Evolutionary conservation across 2,888 invertebrate genomes (phyloP).

Genomic region (Troilus luridus): DNA sequence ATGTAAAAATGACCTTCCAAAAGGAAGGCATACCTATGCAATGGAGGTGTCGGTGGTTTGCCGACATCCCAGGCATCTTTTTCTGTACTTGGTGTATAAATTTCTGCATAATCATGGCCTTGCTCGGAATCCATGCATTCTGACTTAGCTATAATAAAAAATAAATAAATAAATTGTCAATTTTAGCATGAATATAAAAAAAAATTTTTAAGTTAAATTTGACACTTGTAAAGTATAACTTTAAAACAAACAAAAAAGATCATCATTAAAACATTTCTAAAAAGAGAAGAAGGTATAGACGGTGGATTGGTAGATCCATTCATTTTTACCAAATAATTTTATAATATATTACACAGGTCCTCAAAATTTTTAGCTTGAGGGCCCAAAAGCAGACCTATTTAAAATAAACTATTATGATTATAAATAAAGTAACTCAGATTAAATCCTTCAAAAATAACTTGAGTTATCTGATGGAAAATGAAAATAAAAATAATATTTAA

Average conservation of each 20-base stretch:
- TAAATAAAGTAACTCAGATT: background rate
- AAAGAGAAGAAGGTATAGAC: background rate
- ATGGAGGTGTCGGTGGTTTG: conserved; percentile 89
- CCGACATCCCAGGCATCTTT: conserved; percentile 68
- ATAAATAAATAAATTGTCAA: background rate
- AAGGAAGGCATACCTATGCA: conserved; percentile 73
- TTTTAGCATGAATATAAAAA: background rate
- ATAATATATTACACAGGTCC: too few relatives aligned
- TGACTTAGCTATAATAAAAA: conserved; percentile 65
- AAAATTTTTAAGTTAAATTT: background rate
- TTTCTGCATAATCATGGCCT: conserved; percentile 93
- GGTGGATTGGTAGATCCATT: background rate
- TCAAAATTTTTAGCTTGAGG: background rate
- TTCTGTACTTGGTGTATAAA: conserved; percentile 92
- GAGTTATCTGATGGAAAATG: background rate
- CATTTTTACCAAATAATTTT: too few relatives aligned
- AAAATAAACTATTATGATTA: background rate
- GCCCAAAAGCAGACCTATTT: background rate
- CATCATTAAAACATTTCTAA: background rate
- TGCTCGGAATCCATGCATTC: conserved; percentile 71
- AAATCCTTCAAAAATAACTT: background rate
- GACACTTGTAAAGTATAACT: background rate
- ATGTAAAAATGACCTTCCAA: too few relatives aligned
- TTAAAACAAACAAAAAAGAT: background rate
- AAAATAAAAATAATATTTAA: background rate